These are phyloP conservation scores for Aspiorhynchus laticeps DNA, from an alignment of 2,113 vertebrate genomes.

Conservation along the genomic window DNA sequence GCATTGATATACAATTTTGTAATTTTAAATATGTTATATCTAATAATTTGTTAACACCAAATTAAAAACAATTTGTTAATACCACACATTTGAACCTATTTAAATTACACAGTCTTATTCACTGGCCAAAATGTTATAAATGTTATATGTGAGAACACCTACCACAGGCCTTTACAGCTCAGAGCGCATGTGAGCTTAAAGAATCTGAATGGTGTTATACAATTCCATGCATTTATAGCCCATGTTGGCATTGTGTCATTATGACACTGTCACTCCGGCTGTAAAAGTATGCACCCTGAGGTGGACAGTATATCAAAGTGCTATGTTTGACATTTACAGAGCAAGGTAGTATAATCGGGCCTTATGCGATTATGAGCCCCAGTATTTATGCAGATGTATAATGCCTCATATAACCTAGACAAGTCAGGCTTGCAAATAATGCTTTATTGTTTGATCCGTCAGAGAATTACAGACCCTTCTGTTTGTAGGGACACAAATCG, in stretches of 20 bases:
- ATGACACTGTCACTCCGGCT: slow-evolving; percentile 68
- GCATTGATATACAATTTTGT: neutral
- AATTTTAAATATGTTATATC: neutral
- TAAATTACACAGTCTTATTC: slow-evolving; percentile 3
- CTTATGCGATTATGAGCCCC: slow-evolving; percentile 67
- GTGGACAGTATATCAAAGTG: slow-evolving; percentile 71
- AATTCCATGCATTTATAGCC: slow-evolving; percentile 59
- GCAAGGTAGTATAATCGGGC: slow-evolving; percentile 50
- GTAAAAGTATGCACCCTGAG: slow-evolving; percentile 69
- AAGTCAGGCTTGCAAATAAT: slow-evolving; percentile 60
- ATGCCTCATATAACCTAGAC: slow-evolving; percentile 71
- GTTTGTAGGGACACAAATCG: neutral
- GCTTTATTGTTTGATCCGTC: slow-evolving; percentile 55
- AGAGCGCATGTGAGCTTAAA: slow-evolving; percentile 23
- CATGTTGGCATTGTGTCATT: slow-evolving; percentile 72
- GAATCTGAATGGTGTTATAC: slow-evolving; percentile 31
- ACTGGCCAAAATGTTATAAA: neutral
- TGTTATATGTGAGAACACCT: slow-evolving; percentile 8
- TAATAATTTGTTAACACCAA: too few species aligned
- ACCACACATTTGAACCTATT: neutral
- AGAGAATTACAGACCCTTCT: slow-evolving; percentile 39
- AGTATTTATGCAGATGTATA: slow-evolving; percentile 72
- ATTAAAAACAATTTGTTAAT: neutral
- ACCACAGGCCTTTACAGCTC: neutral
- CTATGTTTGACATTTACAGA: slow-evolving; percentile 75